These are phyloP conservation scores for Pelodiscus sinensis DNA, from an alignment of 2,113 vertebrate genomes.

Conservation along the genomic window DNA sequence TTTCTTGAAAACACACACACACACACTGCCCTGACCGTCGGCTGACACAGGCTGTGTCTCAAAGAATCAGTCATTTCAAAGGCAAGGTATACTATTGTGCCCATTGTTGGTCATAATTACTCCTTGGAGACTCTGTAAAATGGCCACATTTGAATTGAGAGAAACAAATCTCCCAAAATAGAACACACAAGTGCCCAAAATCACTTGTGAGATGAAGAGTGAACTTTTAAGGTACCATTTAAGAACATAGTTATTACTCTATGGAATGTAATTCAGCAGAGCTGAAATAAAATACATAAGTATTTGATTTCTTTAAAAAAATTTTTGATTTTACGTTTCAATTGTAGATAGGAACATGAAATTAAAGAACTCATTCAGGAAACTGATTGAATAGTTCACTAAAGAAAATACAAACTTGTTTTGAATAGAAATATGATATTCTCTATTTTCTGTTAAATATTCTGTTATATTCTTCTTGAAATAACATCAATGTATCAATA, in stretches of 20 bases:
- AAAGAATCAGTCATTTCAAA: slow-evolving; percentile 15
- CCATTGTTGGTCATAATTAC: slow-evolving; percentile 13
- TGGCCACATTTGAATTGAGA: not conserved
- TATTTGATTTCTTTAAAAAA: not conserved
- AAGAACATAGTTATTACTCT: not conserved
- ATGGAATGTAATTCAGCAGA: not conserved
- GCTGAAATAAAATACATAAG: not conserved
- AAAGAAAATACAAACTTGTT: not conserved
- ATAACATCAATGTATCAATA: not conserved
- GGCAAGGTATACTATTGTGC: not conserved
- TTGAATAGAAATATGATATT: not conserved
- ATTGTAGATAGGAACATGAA: not conserved
- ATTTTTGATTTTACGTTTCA: slow-evolving; percentile 7
- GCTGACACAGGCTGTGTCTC: not conserved
- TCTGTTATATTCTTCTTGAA: not conserved
- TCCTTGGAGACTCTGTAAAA: slow-evolving; percentile 32
- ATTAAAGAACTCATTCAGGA: not conserved
- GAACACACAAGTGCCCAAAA: slow-evolving; percentile 7
- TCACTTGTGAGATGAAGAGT: not conserved
- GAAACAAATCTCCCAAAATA: not conserved
- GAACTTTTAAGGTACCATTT: slow-evolving; percentile 10
- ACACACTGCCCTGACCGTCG: too few relatives aligned
- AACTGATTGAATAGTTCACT: not conserved
- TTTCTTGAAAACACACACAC: too few relatives aligned
- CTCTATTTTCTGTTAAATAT: not conserved